A percentile compares a stretch with the other conserved stretches of the same genome.
Conservation (phyloP, 2,113 vertebrate genomes). For the Anhinga rufa region DNA sequence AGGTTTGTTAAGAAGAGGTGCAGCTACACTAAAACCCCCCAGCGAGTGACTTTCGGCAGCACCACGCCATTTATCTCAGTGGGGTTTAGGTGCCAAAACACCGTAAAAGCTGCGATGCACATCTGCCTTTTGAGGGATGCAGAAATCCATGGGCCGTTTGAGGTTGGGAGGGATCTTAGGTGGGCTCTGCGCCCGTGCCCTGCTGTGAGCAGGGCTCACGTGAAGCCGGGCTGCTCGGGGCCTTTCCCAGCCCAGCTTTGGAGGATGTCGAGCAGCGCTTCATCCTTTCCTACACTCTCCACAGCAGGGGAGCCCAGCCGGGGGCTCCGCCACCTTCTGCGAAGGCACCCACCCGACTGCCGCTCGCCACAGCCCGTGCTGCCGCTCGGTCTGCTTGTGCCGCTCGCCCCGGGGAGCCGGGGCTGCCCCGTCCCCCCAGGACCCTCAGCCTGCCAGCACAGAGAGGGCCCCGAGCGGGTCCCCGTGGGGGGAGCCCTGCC, state of each 20-base stretch:
- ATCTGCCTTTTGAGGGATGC: not conserved
- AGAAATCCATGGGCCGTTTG: rapidly evolving
- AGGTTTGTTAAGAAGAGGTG: too few species aligned
- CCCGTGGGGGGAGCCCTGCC: not conserved
- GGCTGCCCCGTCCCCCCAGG: not conserved
- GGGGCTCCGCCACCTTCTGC: not conserved
- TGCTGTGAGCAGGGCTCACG: not conserved
- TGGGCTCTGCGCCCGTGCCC: not conserved
- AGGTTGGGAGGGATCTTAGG: not conserved
- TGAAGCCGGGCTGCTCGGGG: not conserved
- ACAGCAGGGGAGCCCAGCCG: not conserved
- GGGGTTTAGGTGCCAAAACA: not conserved
- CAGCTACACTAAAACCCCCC: not conserved
- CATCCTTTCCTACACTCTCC: not conserved
- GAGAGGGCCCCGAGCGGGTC: not conserved
- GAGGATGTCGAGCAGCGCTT: not conserved
- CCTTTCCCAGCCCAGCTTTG: not conserved
- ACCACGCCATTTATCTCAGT: rapidly evolving
- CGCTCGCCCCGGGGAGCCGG: not conserved
- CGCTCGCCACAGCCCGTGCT: not conserved
- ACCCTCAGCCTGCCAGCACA: not conserved
- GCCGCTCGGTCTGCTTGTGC: too few species aligned
- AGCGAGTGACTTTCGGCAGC: rapidly evolving
- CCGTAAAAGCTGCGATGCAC: rapidly evolving
- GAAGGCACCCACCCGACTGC: not conserved